Conservation (phyloP, 2,113 vertebrate genomes). For the Ifrita kowaldi region DNA sequence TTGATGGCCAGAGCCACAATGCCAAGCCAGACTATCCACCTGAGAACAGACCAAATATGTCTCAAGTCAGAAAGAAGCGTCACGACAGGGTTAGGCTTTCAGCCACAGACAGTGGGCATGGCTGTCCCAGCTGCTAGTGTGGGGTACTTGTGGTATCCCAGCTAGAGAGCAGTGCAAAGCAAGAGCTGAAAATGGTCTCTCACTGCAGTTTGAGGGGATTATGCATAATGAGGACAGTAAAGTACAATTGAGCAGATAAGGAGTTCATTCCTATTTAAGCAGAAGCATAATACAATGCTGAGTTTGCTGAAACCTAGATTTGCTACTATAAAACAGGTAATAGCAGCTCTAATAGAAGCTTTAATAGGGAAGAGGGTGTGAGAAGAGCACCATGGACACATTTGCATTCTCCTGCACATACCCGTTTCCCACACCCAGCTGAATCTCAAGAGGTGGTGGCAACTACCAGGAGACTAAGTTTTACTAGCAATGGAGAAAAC, state of each 20-base stretch:
- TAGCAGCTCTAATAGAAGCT: not conserved
- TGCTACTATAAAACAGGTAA: not conserved
- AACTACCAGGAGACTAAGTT: not conserved
- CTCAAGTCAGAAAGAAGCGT: not conserved
- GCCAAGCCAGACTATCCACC: not conserved
- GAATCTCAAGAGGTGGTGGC: not conserved
- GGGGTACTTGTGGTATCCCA: not conserved
- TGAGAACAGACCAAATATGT: not conserved
- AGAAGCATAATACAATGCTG: not conserved
- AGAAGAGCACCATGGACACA: not conserved
- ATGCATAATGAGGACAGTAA: not conserved
- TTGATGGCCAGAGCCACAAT: not conserved
- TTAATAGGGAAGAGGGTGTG: not conserved
- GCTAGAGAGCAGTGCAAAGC: not conserved
- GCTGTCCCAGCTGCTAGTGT: not conserved
- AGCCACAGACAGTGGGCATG: not conserved
- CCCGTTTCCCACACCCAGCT: not conserved
- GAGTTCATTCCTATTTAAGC: not conserved
- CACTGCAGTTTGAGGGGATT: not conserved
- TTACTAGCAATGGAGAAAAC: not conserved
- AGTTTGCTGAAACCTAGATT: not conserved
- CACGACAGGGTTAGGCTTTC: fast-evolving
- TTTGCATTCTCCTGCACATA: not conserved
- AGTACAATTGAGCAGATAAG: not conserved
- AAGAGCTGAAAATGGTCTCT: not conserved